These are phyloP conservation scores for Scomberomorus guttatus DNA, from an alignment of 2,797 vertebrate genomes.

Conservation along the genomic window DNA sequence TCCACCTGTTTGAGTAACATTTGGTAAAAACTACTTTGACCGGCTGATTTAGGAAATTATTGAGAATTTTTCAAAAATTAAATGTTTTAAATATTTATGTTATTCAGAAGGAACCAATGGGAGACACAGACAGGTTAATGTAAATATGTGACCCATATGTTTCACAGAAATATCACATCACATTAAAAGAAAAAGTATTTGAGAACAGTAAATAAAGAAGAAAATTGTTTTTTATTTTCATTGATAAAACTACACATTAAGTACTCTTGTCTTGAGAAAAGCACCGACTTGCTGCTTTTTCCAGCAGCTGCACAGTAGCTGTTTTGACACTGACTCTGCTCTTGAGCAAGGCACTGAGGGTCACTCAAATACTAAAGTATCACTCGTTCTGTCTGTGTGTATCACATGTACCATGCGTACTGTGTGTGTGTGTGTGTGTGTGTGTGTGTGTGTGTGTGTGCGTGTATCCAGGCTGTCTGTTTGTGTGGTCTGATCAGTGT, in stretches of 20 bases:
- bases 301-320: conserved; percentile 2
- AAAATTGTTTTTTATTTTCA: neutral
- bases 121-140: too few species aligned
- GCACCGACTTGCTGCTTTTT: neutral
- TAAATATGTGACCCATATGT: too few species aligned
- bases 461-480: conserved; percentile 75
- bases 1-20: too few species aligned
- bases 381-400: conserved; percentile 76
- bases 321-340: conserved; percentile 33
- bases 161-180: too few species aligned
- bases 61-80: too few species aligned
- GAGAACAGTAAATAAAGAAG: neutral
- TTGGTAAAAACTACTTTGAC: too few species aligned
- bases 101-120: too few species aligned
- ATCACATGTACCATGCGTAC: conserved; percentile 70
- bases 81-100: too few species aligned
- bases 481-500: conserved; percentile 83
- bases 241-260: neutral
- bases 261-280: conserved; percentile 4
- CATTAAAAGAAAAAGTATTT: too few species aligned
- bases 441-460: conserved; percentile 45
- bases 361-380: conserved; percentile 73
- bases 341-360: conserved; percentile 45
- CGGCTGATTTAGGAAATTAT: too few species aligned
- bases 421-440: conserved; percentile 55